phyloP scores from a whole-genome alignment of 1,140 invertebrate genomes.

The Eulimnadia texana region DNA sequence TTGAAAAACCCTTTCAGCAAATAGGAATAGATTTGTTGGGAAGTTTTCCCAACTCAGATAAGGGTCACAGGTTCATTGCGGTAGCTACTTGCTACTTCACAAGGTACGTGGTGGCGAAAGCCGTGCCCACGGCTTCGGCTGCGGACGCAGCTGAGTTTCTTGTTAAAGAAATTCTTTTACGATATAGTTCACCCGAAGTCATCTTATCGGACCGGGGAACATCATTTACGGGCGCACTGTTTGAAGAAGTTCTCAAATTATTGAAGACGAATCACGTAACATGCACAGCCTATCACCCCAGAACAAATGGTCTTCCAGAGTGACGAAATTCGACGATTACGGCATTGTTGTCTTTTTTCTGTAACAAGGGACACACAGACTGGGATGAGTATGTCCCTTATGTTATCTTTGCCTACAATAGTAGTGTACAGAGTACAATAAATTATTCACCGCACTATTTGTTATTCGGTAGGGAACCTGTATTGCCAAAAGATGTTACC shows the following conservation, averaged over 20 bases:
- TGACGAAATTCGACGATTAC: conserved; percentile 11
- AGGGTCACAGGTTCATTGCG: not conserved
- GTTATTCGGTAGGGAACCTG: not conserved
- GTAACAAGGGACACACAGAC: not conserved
- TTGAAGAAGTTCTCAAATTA: too few species aligned
- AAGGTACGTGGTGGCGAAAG: not conserved
- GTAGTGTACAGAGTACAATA: not conserved
- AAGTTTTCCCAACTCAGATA: not conserved
- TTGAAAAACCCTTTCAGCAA: not conserved
- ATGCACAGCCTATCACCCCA: conserved; percentile 15
- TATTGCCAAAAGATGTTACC: not conserved
- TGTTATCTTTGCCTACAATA: conserved; percentile 14
- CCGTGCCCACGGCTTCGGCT: too few species aligned
- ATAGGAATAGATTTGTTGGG: not conserved
- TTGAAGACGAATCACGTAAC: too few species aligned
- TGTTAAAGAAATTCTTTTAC: too few species aligned
- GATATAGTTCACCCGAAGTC: too few species aligned
- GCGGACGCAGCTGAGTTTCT: too few species aligned
- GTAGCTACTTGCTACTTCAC: not conserved
- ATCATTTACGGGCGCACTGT: too few species aligned
- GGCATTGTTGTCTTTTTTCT: conserved; percentile 16
- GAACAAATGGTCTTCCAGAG: conserved; percentile 16
- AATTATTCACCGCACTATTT: not conserved
- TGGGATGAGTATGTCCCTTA: conserved; percentile 16
- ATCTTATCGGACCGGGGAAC: too few species aligned